Conservation (phyloP, 2,888 invertebrate genomes). For the Rhabditophanes sp. region DNA sequence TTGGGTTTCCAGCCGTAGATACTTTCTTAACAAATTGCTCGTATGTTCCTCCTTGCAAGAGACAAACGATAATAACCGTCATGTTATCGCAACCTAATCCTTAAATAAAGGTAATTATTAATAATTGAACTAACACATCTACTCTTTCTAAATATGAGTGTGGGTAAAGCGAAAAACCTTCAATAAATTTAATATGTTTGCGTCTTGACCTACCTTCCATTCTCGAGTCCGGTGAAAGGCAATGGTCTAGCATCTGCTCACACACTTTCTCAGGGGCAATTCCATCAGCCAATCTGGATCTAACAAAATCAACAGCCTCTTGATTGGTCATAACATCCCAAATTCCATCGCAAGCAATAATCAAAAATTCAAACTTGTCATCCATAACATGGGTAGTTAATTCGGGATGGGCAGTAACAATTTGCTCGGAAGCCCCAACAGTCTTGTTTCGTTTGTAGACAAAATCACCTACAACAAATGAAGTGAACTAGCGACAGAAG, state of each 20-base stretch:
- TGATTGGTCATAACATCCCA: slow-evolving; percentile 94
- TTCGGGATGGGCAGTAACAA: too few species aligned
- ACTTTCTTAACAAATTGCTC: slow-evolving; percentile 12
- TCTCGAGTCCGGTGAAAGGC: slow-evolving; percentile 86
- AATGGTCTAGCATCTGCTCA: slow-evolving; percentile 80
- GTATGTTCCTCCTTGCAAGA: slow-evolving; percentile 18
- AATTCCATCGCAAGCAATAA: slow-evolving; percentile 93
- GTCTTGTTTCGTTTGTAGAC: slow-evolving; percentile 77
- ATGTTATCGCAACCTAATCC: slow-evolving; percentile 99
- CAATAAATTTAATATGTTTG: too few species aligned
- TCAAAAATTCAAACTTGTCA: slow-evolving; percentile 87
- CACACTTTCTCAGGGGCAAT: slow-evolving; percentile 84
- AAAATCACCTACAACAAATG: too few species aligned
- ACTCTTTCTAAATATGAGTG: too few species aligned
- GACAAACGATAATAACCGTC: slow-evolving; percentile 64
- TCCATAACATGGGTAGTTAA: too few species aligned
- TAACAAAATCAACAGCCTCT: slow-evolving; percentile 72
- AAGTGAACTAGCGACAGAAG: too few species aligned
- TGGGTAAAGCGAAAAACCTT: too few species aligned
- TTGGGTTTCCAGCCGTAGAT: too few species aligned
- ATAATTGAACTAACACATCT: too few species aligned
- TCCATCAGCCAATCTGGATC: slow-evolving; percentile 62
- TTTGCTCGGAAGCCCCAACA: slow-evolving; percentile 76
- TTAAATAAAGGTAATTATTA: too few species aligned
- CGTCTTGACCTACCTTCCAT: too few species aligned